These are phyloP conservation scores for Perizoma flavofasciatum DNA, from an alignment of 2,888 invertebrate species.

Conservation along the genomic window DNA sequence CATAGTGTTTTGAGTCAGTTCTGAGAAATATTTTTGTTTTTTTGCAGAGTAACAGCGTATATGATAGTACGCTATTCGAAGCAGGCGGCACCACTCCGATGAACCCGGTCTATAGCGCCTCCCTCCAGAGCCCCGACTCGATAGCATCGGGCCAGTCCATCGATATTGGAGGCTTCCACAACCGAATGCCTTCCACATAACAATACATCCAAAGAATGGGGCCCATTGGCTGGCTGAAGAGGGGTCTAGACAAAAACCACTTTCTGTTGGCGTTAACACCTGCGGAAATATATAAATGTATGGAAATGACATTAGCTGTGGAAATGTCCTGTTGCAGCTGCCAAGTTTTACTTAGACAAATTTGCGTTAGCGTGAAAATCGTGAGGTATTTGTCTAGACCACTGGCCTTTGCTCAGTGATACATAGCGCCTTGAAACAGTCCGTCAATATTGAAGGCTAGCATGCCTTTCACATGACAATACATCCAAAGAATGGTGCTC, in stretches of 20 bases:
- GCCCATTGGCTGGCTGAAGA: constrained; percentile 34
- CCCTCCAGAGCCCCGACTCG: constrained; percentile 89
- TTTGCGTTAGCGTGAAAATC: too few relatives aligned
- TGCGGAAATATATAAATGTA: too few relatives aligned
- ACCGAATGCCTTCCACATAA: constrained; percentile 70
- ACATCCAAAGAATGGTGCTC: too few relatives aligned
- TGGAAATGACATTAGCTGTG: too few relatives aligned
- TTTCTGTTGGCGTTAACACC: too few relatives aligned
- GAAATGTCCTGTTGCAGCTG: too few relatives aligned
- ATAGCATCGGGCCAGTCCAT: constrained; percentile 83
- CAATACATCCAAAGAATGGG: constrained; percentile 46
- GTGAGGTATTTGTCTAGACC: too few relatives aligned
- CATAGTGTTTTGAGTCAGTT: too few relatives aligned
- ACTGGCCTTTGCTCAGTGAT: background rate
- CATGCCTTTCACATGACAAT: too few relatives aligned
- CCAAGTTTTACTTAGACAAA: too few relatives aligned
- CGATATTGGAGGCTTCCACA: constrained; percentile 60
- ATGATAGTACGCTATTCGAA: constrained; percentile 89
- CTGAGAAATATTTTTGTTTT: constrained; percentile 1
- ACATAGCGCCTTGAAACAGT: background rate
- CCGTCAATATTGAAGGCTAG: too few relatives aligned
- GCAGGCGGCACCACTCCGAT: constrained; percentile 86
- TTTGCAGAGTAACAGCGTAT: constrained; percentile 87
- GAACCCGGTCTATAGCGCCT: constrained; percentile 87
- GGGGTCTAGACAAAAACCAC: constrained; percentile 3